Evolutionary conservation across 2,113 vertebrate genomes (phyloP).

Genomic region (Phaethornis superciliosus): DNA sequence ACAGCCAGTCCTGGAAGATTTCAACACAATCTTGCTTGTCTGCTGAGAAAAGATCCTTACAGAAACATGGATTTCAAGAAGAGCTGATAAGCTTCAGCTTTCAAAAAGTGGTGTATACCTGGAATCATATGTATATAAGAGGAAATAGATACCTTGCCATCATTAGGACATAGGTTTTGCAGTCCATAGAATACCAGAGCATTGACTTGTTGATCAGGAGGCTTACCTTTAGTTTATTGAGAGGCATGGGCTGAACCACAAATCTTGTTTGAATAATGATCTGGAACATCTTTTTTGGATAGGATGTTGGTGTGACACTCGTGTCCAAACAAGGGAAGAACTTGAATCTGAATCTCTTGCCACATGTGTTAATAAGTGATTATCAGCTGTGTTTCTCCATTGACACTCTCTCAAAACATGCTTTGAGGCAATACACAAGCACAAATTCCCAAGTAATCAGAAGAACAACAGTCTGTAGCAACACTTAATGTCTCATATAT

Average conservation of each 20-base stretch:
- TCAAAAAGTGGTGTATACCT: not conserved
- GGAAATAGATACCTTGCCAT: not conserved
- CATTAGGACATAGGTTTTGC: not conserved
- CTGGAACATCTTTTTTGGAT: not conserved
- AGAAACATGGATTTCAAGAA: not conserved
- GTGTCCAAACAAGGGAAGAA: not conserved
- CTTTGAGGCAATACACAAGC: not conserved
- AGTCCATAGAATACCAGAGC: not conserved
- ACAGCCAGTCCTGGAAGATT: not conserved
- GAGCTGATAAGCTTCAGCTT: not conserved
- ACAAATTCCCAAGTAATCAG: not conserved
- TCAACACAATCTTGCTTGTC: not conserved
- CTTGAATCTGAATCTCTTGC: not conserved
- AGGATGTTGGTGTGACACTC: not conserved
- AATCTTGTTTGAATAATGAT: not conserved
- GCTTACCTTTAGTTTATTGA: not conserved
- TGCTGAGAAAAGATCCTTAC: not conserved
- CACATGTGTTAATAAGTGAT: not conserved
- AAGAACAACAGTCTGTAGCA: not conserved
- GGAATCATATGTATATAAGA: not conserved
- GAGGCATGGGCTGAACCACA: not conserved
- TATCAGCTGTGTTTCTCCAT: not conserved
- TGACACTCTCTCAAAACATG: not conserved
- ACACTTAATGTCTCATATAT: not conserved
- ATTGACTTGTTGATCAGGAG: not conserved